Percentiles rank a stretch among this genome's conserved stretches.
phyloP scores from a whole-genome alignment of 1,140 invertebrate species.

The Chironomus striatipennis region DNA sequence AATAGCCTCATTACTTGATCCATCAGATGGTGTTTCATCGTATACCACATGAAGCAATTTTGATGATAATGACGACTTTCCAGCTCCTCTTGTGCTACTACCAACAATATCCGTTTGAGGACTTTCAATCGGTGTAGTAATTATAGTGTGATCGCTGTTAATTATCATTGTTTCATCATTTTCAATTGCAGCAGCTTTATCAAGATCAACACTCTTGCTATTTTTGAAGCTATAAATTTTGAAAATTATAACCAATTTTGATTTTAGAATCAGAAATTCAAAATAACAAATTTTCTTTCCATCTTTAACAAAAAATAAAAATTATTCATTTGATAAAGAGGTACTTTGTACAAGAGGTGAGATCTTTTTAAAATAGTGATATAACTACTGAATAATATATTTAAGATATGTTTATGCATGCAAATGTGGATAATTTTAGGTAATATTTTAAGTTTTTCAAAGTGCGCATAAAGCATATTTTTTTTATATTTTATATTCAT shows the following conservation, averaged over 20 bases:
- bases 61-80: neutral
- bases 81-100: neutral
- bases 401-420: neutral
- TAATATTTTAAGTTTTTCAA: constrained; percentile 21
- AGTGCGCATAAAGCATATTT: neutral
- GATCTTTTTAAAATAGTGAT: too few species aligned
- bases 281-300: too few species aligned
- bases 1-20: neutral
- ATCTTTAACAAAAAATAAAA: too few species aligned
- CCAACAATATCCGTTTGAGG: neutral
- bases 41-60: neutral
- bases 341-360: too few species aligned
- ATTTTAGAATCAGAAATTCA: neutral
- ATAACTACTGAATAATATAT: too few species aligned
- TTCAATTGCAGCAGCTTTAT: constrained; percentile 15
- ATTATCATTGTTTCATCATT: constrained; percentile 19
- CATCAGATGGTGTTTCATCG: neutral
- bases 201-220: neutral
- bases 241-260: constrained; percentile 3
- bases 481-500: too few species aligned
- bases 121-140: neutral
- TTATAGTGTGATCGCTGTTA: constrained; percentile 8
- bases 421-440: constrained; percentile 5
- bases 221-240: constrained; percentile 16
- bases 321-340: too few species aligned